Evolutionary conservation across 2,113 vertebrate species (phyloP).

Genomic region (Pseudopipra pipra): DNA sequence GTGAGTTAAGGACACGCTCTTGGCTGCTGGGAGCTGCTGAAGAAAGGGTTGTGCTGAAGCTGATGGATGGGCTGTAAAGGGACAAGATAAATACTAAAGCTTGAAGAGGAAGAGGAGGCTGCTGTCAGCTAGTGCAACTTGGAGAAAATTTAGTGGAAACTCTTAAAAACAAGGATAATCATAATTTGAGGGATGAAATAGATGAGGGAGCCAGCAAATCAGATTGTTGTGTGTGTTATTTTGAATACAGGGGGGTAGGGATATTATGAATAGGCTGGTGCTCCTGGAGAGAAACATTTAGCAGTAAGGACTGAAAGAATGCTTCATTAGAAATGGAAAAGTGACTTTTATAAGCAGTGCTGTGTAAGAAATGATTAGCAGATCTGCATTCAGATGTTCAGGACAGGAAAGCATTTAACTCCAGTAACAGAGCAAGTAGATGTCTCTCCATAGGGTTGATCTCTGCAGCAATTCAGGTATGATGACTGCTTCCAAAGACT

Average conservation of each 20-base stretch:
- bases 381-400: neutral
- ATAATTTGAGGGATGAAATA: neutral
- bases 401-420: neutral
- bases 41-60: neutral
- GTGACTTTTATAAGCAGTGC: neutral
- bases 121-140: neutral
- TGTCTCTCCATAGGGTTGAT: neutral
- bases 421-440: neutral
- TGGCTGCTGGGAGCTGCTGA: neutral
- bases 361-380: neutral
- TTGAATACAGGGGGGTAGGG: neutral
- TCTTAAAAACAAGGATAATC: neutral
- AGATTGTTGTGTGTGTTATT: neutral
- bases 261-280: neutral
- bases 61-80: neutral
- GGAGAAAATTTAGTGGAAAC: neutral
- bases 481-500: neutral
- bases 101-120: neutral
- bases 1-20: neutral
- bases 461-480: neutral
- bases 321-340: neutral
- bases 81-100: neutral
- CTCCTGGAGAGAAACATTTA: neutral
- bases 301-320: neutral
- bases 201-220: neutral